Evolutionary conservation across 1,140 invertebrate genomes (phyloP), one percentile per base, ranked within the genome.

Genomic region (Rhopalosiphum maidis): DNA sequence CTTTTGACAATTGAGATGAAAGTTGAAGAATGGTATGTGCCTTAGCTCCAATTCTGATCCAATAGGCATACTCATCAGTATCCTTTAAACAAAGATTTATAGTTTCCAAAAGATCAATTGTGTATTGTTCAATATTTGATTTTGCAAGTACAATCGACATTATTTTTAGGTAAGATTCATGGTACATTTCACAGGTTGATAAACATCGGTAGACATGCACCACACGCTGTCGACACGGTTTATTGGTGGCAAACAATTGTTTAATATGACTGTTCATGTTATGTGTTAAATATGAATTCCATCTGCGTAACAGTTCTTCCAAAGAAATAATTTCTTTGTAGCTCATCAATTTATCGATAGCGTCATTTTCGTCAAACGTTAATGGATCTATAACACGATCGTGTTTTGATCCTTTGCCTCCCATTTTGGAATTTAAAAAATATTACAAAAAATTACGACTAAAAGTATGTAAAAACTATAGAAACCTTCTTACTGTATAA

Each of bases 71-170:
- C 37, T 92, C 91, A 54, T 92, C 25, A 21, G 91, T 92, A 51
- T 46, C 68, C 23, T 85, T 92, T 51, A 92, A 83, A 92, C 91
- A 92, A 51, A 92, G 46, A 18, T 85, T 82, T 54, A 92, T 83
- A 2, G 91, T 83, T 92, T 92, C 91, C 11, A 92, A 43, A 30
- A 92, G 46, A 92, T 92, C 91, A 54, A 25, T 37, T 83, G 68
- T 92, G 51, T 92, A 92, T 37, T 54, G 68, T 92, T 51, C 43
- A 85, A 92, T 30, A 43, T 83, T 92, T 54, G 91, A 51, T 83
- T 92, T 92, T 0, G 77, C 43, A 37, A 92, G 23, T 54, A 92
- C 46, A n/a, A 48, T 18, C 30, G 35, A 51, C 35, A 92, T 92
- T 41, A 92, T 23, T 77, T 83, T 83, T 22, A 37, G n/a, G 46